These are phyloP conservation scores for Drosophila orosa DNA, from an alignment of 1,140 invertebrate species.

Conservation along the genomic window DNA sequence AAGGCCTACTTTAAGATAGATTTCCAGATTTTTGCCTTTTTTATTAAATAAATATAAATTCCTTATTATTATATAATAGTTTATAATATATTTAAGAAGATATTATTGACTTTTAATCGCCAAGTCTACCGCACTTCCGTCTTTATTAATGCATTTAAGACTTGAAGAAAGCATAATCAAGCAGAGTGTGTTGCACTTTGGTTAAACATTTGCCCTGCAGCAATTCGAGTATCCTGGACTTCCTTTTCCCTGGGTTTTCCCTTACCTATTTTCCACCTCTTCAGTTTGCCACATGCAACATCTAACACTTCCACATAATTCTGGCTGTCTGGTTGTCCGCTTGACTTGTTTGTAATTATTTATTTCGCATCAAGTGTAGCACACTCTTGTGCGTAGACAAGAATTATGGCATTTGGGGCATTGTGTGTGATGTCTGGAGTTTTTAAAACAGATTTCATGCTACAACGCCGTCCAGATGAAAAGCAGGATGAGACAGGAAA, in stretches of 20 bases:
- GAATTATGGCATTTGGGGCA: conserved; percentile 75
- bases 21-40: no score
- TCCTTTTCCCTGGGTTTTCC: neutral
- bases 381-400: conserved; percentile 75
- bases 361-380: conserved; percentile 73
- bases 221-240: conserved; percentile 26
- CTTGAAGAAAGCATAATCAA: conserved; percentile 2
- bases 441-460: conserved; percentile 79
- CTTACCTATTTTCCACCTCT: neutral
- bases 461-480: conserved; percentile 67
- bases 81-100: neutral
- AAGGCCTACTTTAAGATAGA: neutral
- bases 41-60: no score
- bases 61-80: neutral
- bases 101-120: no score
- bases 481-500: conserved; percentile 32
- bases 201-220: conserved; percentile 47
- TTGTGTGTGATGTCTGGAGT: conserved; percentile 62
- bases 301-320: conserved; percentile 47
- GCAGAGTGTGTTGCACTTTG: conserved; percentile 67
- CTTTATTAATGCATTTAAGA: conserved; percentile 9
- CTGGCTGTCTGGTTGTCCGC: conserved; percentile 50
- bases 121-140: neutral
- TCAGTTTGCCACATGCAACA: conserved; percentile 7
- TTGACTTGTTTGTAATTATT: conserved; percentile 81